Evolutionary conservation across 1,140 invertebrate species (phyloP), one percentile per base, ranked within the genome.

Genomic region (Procambarus clarkii): DNA sequence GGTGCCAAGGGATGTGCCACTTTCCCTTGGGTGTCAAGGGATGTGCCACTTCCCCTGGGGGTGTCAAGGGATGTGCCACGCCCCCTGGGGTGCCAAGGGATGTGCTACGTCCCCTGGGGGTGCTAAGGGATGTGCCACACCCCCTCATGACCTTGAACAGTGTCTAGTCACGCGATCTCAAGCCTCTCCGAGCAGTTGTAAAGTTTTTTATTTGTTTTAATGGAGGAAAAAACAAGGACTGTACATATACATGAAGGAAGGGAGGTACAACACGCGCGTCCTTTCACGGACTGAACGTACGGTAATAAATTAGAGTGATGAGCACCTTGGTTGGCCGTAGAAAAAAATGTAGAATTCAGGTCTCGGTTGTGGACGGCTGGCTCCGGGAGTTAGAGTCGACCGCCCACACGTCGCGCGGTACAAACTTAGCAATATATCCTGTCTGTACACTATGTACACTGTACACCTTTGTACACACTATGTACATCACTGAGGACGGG

Each of bases 171-270:
- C 45, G 45, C 48, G 45, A 50, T 21, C 77, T 8, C 3, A 13
- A 48, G 81, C 15, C 44, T 54, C 34, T 46, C 80, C 54, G n/a
- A 60, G 15, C 54, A 83, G 15, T 3, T 0, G 8, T 69, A 69
- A 34, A 34, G 45, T 24, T 46, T 46, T 69, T 60, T 90, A 69
- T 48, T 48, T 91, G 24, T 91, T 91, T 85, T 91, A 91, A 91
- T 91, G 88, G 85, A 91, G 82, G 82, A 85, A 91, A 85, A 91
- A 88, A 91, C 85, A 82, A 91, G 82, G 81, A 91, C 88, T 91
- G 85, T 91, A 91, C 88, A 91, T 21, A 64, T 5, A 18, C 78
- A 77, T 76, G 85, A 54, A 85, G 71, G 82, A 85, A 79, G 54
- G 82, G 88, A 79, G 88, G 88, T 85, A 85, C 88, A 85, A 79